Conservation (phyloP, 2,888 invertebrate species). For the Cephus rjabovi region DNA sequence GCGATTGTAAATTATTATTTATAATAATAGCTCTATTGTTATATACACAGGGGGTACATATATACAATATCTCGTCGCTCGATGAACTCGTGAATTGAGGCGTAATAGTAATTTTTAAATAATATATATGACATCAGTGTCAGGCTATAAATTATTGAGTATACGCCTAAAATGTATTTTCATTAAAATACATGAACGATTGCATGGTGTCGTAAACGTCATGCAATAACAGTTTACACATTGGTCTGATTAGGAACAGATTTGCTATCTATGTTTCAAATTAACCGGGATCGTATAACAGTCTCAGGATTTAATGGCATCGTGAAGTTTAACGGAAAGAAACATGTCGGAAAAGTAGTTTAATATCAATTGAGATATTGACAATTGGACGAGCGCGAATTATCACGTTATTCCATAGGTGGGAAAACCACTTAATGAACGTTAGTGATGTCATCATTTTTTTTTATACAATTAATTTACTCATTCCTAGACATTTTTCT, state of each 20-base stretch:
- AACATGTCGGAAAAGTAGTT: no score
- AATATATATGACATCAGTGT: background rate
- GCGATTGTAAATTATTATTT: background rate
- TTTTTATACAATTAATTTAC: no score
- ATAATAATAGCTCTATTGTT: slow-evolving; percentile 2
- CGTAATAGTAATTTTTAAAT: background rate
- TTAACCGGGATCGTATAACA: no score
- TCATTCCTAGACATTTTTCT: no score
- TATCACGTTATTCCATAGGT: no score
- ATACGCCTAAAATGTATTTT: background rate
- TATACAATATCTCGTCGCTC: slow-evolving; percentile 2
- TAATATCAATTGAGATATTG: no score
- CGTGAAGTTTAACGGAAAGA: no score
- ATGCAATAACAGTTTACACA: background rate
- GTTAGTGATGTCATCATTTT: no score
- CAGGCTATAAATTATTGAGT: background rate
- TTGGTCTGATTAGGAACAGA: slow-evolving; percentile 4
- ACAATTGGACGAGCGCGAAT: no score
- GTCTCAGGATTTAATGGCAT: no score
- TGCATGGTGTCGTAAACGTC: no score
- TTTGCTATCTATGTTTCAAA: background rate
- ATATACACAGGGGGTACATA: background rate
- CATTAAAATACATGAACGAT: background rate
- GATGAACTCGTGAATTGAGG: background rate
- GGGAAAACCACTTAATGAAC: no score